Conservation (phyloP, 2,113 vertebrate genomes). For the Calidris pygmaea region DNA sequence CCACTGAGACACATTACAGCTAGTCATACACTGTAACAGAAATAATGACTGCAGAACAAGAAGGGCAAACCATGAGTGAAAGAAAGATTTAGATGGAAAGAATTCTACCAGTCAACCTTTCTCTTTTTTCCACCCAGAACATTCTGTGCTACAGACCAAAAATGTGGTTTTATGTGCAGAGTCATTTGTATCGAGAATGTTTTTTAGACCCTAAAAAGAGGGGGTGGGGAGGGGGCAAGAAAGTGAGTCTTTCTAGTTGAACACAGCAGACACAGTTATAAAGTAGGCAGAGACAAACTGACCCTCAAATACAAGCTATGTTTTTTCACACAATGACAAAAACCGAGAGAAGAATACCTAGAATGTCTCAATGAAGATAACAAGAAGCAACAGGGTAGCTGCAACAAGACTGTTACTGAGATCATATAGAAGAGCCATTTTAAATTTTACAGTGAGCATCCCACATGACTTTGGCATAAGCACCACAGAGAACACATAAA, state of each 20-base stretch:
- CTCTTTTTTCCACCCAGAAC: neutral
- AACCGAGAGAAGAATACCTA: neutral
- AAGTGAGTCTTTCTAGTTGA: neutral
- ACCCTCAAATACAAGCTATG: neutral
- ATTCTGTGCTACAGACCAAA: neutral
- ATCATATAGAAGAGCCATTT: rapidly evolving
- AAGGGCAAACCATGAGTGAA: neutral
- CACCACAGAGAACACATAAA: neutral
- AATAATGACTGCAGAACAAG: neutral
- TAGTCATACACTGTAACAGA: neutral
- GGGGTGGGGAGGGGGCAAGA: neutral
- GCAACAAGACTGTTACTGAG: neutral
- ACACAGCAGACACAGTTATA: neutral
- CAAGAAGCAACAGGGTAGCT: neutral
- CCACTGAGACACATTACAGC: neutral
- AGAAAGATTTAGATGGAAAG: neutral
- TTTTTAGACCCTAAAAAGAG: neutral
- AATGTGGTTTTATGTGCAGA: neutral
- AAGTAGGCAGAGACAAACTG: neutral
- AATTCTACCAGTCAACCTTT: neutral
- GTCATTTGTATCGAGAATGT: neutral
- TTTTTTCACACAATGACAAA: neutral
- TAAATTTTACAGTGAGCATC: neutral
- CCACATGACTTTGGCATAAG: neutral
- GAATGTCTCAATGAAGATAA: neutral